Evolutionary conservation across 1,140 invertebrate genomes (phyloP).

Genomic region (Musca vetustissima): DNA sequence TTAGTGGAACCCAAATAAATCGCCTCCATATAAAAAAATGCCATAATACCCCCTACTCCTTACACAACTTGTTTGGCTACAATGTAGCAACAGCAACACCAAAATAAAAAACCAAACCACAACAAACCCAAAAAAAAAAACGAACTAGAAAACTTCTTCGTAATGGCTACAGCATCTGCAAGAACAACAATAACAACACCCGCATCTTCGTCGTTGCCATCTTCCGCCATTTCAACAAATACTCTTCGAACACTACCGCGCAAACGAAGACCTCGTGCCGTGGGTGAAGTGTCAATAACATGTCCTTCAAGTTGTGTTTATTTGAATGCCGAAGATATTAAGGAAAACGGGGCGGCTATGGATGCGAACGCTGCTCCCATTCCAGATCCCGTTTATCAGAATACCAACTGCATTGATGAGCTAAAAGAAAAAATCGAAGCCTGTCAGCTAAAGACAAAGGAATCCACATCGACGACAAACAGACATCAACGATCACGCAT

Average conservation of each 20-base stretch:
- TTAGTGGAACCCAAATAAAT: no score
- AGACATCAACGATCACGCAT: slow-evolving; percentile 25
- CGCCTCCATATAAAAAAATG: no score
- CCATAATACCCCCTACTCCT: not conserved
- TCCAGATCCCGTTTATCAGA: slow-evolving; percentile 47
- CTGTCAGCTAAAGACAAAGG: not conserved
- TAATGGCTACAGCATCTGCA: not conserved
- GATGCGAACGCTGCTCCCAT: slow-evolving; percentile 33
- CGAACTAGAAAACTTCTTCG: not conserved
- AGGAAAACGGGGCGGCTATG: slow-evolving; percentile 29
- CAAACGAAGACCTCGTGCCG: slow-evolving; percentile 49
- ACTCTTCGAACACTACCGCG: slow-evolving; percentile 42
- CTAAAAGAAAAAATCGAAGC: slow-evolving; percentile 9
- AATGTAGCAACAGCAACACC: slow-evolving; percentile 2
- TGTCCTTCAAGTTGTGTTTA: slow-evolving; percentile 46
- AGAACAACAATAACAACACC: slow-evolving; percentile 9
- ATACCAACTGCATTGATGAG: slow-evolving; percentile 35
- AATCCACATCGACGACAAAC: not conserved
- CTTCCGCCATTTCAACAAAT: slow-evolving; percentile 27
- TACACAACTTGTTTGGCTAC: not conserved
- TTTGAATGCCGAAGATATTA: slow-evolving; percentile 38
- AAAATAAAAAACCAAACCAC: no score
- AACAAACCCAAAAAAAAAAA: no score
- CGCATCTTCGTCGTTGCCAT: not conserved
- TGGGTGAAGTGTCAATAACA: slow-evolving; percentile 50